phyloP scores from a whole-genome alignment of 1,140 invertebrate genomes.

The Papilio xuthus region DNA sequence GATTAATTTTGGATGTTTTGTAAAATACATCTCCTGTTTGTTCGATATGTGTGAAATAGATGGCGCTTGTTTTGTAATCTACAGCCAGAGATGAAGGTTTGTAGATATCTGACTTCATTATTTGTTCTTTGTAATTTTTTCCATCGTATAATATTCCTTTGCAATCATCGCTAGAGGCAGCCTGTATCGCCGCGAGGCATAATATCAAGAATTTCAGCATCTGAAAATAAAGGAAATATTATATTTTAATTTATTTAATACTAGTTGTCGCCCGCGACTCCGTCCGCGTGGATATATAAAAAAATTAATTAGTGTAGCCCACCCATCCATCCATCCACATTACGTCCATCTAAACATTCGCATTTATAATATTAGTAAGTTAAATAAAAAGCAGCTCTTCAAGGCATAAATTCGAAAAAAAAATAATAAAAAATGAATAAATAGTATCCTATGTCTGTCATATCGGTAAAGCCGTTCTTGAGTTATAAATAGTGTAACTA shows the following conservation, averaged over 20 bases:
- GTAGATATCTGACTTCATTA: slow-evolving; percentile 55
- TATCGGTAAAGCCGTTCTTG: no score
- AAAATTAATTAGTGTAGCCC: no score
- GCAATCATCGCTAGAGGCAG: slow-evolving; percentile 44
- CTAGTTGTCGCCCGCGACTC: no score
- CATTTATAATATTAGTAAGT: no score
- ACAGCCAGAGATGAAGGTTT: slow-evolving; percentile 61
- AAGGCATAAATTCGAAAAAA: no score
- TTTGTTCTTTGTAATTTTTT: slow-evolving; percentile 51
- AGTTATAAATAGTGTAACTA: no score
- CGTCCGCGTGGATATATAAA: no score
- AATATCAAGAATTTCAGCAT: slow-evolving; percentile 9
- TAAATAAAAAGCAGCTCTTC: no score
- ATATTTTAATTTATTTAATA: not conserved
- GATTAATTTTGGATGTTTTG: slow-evolving; percentile 57
- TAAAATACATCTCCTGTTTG: slow-evolving; percentile 55
- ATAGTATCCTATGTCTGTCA: no score
- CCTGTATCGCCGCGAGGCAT: not conserved
- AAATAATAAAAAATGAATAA: no score
- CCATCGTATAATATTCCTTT: slow-evolving; percentile 52
- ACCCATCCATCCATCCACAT: no score
- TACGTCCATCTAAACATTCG: no score
- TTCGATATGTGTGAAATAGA: slow-evolving; percentile 66
- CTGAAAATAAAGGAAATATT: not conserved
- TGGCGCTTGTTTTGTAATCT: slow-evolving; percentile 57